Base-by-base conservation (phyloP, 2,888 invertebrate genomes). In the Drosophila pseudotalamancana region DNA sequence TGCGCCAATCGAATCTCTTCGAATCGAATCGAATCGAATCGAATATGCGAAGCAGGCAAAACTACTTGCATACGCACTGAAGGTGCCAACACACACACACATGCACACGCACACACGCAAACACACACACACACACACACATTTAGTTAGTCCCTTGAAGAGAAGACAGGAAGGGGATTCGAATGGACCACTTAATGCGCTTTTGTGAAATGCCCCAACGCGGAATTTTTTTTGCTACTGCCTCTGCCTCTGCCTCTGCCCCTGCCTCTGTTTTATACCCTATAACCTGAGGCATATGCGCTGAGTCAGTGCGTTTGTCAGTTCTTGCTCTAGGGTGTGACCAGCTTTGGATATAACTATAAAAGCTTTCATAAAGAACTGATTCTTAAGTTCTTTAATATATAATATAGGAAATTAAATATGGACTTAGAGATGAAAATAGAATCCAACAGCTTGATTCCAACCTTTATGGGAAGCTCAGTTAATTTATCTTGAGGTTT, bases 101-200 rank as follows among this genome's bases (percentile, higher is more conserved):
- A 9, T 9, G 1, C 12, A 16, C 18, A 9, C 12, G 1, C 12
- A 16, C 11, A 12, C 0, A 6, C 1, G 6, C 6, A 16, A 18
- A 39, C 55, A 32, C 19, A n/a, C 23, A 21, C 21, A 49, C 39
- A 54, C 43, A 25, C 32, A 43, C n/a, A n/a, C n/a, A n/a, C n/a
- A n/a, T n/a, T n/a, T n/a, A n/a, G n/a, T n/a, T n/a, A n/a, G n/a
- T n/a, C n/a, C n/a, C n/a, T n/a, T n/a, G n/a, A n/a, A n/a, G n/a
- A 49, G 11, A 46, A 21, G 39, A 16, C 46, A 55, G 73, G 73
- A 67, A 68, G 70, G 45, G 78, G 72, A 68, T 54, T 72, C 74
- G 79, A 79, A 78, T 81, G 72, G 78, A 79, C 73, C 82, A 79
- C 79, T 81, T 81, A 81, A 76, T 70, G 68, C 39, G 67, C 57